These are phyloP conservation scores for Myopa testacea DNA, from an alignment of 2,888 invertebrate species.

Conservation along the genomic window DNA sequence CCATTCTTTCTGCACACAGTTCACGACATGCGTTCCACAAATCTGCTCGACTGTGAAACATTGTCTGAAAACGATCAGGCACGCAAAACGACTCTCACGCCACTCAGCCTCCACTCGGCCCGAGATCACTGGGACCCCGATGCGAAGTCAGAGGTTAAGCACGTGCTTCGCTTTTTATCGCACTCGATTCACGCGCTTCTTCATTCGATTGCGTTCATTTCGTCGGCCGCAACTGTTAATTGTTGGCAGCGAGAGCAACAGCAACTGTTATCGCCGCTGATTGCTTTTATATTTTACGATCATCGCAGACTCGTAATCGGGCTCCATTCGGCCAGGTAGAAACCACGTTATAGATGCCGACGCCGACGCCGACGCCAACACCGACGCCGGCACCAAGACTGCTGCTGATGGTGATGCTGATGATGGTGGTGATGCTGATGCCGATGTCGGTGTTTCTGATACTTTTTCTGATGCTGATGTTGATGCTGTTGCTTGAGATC, in stretches of 20 bases:
- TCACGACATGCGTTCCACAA: background rate
- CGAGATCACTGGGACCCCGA: background rate
- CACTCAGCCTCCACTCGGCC: conserved; percentile 2
- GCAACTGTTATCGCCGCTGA: conserved; percentile 12
- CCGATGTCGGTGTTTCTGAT: background rate
- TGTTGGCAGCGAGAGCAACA: background rate
- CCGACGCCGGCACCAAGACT: background rate
- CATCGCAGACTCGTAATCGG: background rate
- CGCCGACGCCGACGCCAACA: too few species aligned
- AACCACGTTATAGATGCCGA: background rate
- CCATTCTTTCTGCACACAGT: background rate
- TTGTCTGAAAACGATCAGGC: conserved; percentile 3
- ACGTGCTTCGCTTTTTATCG: conserved; percentile 28
- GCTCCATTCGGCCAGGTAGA: too few species aligned
- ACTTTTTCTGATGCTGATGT: background rate
- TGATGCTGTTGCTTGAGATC: too few species aligned
- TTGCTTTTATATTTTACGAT: conserved; percentile 33
- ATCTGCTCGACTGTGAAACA: background rate
- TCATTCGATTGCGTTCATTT: background rate
- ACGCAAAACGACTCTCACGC: conserved; percentile 20
- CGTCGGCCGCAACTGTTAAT: background rate
- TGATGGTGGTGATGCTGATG: background rate
- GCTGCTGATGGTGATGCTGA: background rate
- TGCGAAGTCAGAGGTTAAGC: conserved; percentile 31
- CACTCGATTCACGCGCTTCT: conserved; percentile 16